Evolutionary conservation across 2,888 invertebrate genomes (phyloP).

Genomic region (Invenusta paracnida): DNA sequence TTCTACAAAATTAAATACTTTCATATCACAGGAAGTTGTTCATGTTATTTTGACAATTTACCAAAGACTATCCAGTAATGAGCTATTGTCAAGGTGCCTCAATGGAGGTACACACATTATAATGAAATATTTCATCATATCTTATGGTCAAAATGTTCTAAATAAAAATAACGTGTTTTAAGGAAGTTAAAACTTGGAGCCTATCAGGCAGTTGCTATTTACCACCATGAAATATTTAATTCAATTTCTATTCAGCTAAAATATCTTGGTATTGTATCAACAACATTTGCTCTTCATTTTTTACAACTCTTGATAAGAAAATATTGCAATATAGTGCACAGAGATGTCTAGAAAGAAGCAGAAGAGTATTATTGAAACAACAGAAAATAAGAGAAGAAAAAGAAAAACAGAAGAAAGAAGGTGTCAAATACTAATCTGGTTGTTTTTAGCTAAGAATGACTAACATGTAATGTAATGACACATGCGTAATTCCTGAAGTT

Average conservation of each 20-base stretch:
- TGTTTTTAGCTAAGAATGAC: slow-evolving; percentile 18
- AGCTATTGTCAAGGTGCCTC: slow-evolving; percentile 21
- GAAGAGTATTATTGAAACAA: slow-evolving; percentile 21
- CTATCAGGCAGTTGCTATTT: neutral
- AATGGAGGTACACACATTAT: slow-evolving; percentile 8
- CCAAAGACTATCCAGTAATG: neutral
- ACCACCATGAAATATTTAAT: slow-evolving; percentile 9
- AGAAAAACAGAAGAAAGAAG: slow-evolving; percentile 20
- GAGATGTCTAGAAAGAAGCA: slow-evolving; percentile 26
- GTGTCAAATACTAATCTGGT: slow-evolving; percentile 15
- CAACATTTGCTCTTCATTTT: slow-evolving; percentile 3
- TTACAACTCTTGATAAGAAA: slow-evolving; percentile 5
- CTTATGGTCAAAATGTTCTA: slow-evolving; percentile 2
- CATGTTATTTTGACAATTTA: slow-evolving; percentile 12
- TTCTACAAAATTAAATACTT: slow-evolving; percentile 15
- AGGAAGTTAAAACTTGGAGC: slow-evolving; percentile 13
- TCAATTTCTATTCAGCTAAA: slow-evolving; percentile 11
- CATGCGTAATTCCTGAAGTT: neutral
- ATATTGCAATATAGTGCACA: neutral
- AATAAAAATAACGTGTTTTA: neutral
- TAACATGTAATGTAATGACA: slow-evolving; percentile 17
- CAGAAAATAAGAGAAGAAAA: slow-evolving; percentile 15
- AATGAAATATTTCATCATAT: slow-evolving; percentile 3
- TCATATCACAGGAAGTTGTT: slow-evolving; percentile 8
- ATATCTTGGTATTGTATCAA: slow-evolving; percentile 10